Base-by-base conservation (phyloP, 2,113 vertebrate species). In the Cavia porcellus region DNA sequence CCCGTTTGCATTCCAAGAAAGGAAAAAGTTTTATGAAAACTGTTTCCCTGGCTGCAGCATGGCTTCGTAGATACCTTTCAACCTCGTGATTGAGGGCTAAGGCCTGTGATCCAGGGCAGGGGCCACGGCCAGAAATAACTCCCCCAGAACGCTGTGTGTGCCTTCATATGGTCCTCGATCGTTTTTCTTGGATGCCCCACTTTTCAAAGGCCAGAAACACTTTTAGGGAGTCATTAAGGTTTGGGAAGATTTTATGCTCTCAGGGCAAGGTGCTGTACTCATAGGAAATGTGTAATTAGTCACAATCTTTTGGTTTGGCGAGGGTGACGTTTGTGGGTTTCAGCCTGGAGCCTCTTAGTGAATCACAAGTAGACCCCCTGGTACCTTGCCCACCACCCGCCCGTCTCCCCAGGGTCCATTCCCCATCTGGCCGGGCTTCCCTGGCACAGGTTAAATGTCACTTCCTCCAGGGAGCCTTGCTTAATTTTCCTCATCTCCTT, bases 181-280 rank as follows among this genome's bases (percentile, higher is more conserved):
- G 95, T 98, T 99, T 98, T 97, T 98, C 98, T 98, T 99, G 98
- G 98, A 98, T 85, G 84, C 55, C 77, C 97, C 72, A 32, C 82
- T 50, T 98, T 98, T 97, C 96, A 96, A 96, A 98, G 98, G 97
- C 95, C 98, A 96, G 97, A 93, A 68, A 90, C 97, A 98, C 92
- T 97, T 98, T 98, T 96, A 98, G 89, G 95, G 93, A 98, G 92
- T 97, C 94, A 82, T 98, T 98, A 96, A 97, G 95, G 96, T 97
- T 96, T 90, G 96, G 96, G 97, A 97, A 98, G 98, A 96, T 96
- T 98, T 98, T 95, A 92, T 97, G 98, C 98, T 97, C 89, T 94
- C 86, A 98, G 95, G 94, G 95, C 95, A 97, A 97, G 96, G 96
- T 97, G 96, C 92, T 96, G 55, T 95, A 74, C 96, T 98, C 95